phyloP scores from a whole-genome alignment of 2,797 vertebrate species.

The Caiman crocodilus region DNA sequence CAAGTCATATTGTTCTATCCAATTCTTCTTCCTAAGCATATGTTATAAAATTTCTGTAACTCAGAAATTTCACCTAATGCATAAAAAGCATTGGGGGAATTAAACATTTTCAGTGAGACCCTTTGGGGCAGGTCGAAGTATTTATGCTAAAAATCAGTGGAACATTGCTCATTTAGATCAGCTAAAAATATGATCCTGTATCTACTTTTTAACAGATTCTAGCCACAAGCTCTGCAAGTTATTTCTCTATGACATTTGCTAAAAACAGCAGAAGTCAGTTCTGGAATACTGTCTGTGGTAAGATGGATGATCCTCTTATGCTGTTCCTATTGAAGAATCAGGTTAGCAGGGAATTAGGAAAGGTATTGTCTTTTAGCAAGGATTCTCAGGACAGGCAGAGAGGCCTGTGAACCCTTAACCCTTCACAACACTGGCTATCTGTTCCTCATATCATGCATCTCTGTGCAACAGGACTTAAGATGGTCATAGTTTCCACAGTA shows the following conservation, averaged over 20 bases:
- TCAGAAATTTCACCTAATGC: background rate
- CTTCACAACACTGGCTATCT: background rate
- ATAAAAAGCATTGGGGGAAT: background rate
- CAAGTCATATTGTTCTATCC: background rate
- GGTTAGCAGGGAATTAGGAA: background rate
- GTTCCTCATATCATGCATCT: background rate
- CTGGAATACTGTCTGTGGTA: accelerated
- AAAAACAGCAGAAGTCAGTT: background rate
- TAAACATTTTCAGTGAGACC: background rate
- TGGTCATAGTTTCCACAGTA: background rate
- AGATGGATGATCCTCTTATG: background rate
- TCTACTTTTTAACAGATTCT: background rate
- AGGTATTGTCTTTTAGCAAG: background rate
- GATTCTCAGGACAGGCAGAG: background rate
- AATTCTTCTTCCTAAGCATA: background rate
- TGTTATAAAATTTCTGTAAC: accelerated
- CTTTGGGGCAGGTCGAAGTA: background rate
- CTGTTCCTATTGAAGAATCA: background rate
- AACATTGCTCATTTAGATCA: background rate
- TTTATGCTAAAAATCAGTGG: background rate
- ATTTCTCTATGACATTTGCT: background rate
- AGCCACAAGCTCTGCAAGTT: accelerated
- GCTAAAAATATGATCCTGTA: background rate
- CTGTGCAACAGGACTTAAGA: accelerated
- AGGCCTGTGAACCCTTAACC: background rate